Base-by-base conservation (phyloP, 2,113 vertebrate species). In the Istiophorus platypterus region DNA sequence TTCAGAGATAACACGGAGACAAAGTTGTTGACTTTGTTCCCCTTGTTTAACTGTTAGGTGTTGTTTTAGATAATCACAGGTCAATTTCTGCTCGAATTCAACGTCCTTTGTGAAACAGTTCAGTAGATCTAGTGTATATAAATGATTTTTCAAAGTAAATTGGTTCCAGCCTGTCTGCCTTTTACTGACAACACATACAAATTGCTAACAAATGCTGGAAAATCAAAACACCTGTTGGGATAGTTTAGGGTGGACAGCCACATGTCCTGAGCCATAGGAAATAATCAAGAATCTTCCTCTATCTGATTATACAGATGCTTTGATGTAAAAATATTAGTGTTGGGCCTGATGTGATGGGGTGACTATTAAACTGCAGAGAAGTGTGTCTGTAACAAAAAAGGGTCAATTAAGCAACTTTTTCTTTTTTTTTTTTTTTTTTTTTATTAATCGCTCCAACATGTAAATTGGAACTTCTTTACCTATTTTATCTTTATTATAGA, bases 141-240 rank as follows among this genome's bases (percentile, higher is more conserved):
- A 65, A 52, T 26, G 8, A 45, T 39, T 57, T 66, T 41, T 58
- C 20, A 14, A 11, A 51, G 39, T 29, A 26, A 86, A 89, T 54
- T 65, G 39, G 1, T 87, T 83, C 82, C 76, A 70, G 78, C 10
- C 4, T 8, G 1, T 76, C 57, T 41, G 24, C 12, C 41, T 59
- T 62, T 51, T 39, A 34, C 68, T 58, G 31, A 1, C 52, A 49
- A 52, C 18, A 45, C 71, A 67, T 34, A 72, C 84, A 88, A 88
- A 88, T 82, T 63, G 47, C 13, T 73, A 62, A 45, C 77, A 88
- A 88, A 86, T 75, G 84, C 42, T 11, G 15, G 56, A 70, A 41
- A 84, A 24, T 27, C 27, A 75, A 82, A 86, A 85, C 81, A 90
- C 76, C 84, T 89, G 82, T 22, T 73, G 59, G 52, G 56, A 72